Evolutionary conservation across 1,140 invertebrate species (phyloP), one percentile per base, ranked within the genome.

Genomic region (Lordiphosa clarofinis): DNA sequence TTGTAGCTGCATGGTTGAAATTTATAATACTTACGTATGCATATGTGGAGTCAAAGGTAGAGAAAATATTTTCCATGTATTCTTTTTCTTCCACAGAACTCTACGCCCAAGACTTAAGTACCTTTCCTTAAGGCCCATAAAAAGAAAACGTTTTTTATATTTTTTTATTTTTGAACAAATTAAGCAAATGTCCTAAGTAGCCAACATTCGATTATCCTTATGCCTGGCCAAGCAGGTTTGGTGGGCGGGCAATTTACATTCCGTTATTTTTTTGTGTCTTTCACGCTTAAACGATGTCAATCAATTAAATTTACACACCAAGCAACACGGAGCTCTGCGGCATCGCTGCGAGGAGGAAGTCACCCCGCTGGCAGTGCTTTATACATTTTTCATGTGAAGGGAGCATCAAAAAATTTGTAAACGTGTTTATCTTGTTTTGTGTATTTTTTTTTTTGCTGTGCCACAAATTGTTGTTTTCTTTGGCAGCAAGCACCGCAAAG

Each of bases 241-340:
- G 56, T 24, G 35, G 24, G 19, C 48, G 43, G 37, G 37, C 37
- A 75, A 60, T 76, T 75, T 63, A 66, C 56, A 72, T 63, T 39
- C 38, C 19, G n/a, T 64, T 36, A 40, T 38, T 21, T 24, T 54
- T 38, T 43, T 52, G 49, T 28, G 24, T 28, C 55, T 56, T 62
- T 65, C 56, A 56, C 75, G 74, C 56, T 65, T 58, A 69, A 78
- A 76, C 69, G 71, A 78, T 81, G 69, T 79, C 74, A 78, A 78
- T 81, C 75, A 78, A 78, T 78, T 78, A 81, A 79, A 78, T 70
- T 69, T 70, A 60, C 69, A 57, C 62, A 70, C 53, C 64, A 55
- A 49, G 33, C 35, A 10, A 46, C 2, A 28, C 11, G 15, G 6
- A 28, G 5, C 19, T 28, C 24, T 28, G 24, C 7, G 24, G 24